These are phyloP conservation scores for Epinotia ramella DNA, from an alignment of 2,888 invertebrate genomes.

Conservation along the genomic window DNA sequence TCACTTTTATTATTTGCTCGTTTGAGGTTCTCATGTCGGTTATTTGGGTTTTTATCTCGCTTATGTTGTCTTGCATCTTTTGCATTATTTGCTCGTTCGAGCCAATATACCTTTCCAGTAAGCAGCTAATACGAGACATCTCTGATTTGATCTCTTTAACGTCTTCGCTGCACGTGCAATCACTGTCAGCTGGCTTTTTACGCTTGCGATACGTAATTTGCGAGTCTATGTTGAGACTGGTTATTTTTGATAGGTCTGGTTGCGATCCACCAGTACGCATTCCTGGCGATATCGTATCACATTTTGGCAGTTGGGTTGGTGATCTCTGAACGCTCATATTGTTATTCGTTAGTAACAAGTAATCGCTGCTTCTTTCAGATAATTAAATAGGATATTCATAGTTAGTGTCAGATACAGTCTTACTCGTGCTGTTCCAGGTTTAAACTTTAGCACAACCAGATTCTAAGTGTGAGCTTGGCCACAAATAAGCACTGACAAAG, in stretches of 20 bases:
- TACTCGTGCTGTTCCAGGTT: no score
- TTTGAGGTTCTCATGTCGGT: neutral
- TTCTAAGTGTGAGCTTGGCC: no score
- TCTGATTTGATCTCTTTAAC: neutral
- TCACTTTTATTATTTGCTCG: neutral
- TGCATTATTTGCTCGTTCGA: neutral
- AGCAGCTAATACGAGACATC: neutral
- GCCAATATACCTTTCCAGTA: neutral
- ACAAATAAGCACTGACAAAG: no score
- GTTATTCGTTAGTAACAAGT: no score
- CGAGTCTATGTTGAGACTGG: neutral
- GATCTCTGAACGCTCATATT: neutral
- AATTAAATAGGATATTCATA: no score
- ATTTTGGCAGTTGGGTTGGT: neutral
- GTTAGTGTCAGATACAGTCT: no score
- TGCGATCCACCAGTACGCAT: neutral
- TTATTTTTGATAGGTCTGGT: neutral
- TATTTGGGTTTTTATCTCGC: neutral
- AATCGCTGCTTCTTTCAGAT: no score
- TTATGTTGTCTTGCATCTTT: neutral
- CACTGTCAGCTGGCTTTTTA: neutral
- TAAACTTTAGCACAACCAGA: no score
- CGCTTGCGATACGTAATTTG: neutral
- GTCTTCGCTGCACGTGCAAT: neutral
- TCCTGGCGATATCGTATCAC: neutral